Base-by-base conservation (phyloP, 2,797 vertebrate species). In the Danio albolineatus region DNA sequence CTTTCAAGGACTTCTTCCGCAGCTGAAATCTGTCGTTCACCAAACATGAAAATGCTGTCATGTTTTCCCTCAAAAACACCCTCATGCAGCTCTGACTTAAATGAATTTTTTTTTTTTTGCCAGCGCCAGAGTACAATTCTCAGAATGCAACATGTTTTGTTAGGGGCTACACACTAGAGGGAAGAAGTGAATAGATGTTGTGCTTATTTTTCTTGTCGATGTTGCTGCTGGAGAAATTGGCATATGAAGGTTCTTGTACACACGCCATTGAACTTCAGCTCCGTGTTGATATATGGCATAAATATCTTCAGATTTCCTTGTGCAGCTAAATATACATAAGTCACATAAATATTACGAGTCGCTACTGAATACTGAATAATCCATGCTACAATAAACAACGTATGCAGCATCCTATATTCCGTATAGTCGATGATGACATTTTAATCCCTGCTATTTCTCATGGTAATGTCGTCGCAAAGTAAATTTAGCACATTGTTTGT, bases 401-500 rank as follows among this genome's bases (percentile, higher is more conserved):
- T 73, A 71, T 10, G 17, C 7, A 14, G 44, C 7, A 65, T 21
- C 49, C 39, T 59, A 59, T 67, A 17, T 66, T 51, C n/a, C 49
- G 48, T 46, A 16, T 28, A 65, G 39, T 65, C 10, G 14, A 77
- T 41, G 10, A 61, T 62, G 53, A 43, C 53, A 73, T 78, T 78
- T 73, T 38, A 73, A 77, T 56, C 41, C 61, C 7, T 64, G 28
- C 44, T 60, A 43, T 78, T 59, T 57, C 5, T 73, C 65, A 78
- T 60, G 75, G 59, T 78, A 61, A 54, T 78, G 61, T 76, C 36
- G 2, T 66, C 17, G 8, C 51, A n/a, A 87, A 86, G 53, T 76
- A 56, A 77, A 60, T 77, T 60, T 83, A 85, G 76, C 67, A 38
- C 4, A 71, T 82, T 54, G 38, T 80, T 82, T 87, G 82, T 78